phyloP scores from a whole-genome alignment of 2,888 invertebrate genomes.

The Artemia sp. region DNA sequence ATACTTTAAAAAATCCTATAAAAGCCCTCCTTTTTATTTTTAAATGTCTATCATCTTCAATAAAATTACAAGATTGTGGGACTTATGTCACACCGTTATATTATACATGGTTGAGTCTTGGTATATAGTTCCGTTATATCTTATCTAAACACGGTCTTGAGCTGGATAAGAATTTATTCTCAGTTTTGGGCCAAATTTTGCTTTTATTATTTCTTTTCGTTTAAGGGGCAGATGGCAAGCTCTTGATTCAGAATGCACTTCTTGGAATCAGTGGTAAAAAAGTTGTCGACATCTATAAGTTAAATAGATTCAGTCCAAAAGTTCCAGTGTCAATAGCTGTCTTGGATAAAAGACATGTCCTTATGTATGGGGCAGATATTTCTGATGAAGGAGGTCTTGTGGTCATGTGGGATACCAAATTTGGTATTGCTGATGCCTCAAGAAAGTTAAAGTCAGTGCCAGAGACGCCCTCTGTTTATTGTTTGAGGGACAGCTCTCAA shows the following conservation, averaged over 20 bases:
- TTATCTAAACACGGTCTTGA: too few species aligned
- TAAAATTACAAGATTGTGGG: too few species aligned
- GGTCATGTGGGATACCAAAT: conserved; percentile 12
- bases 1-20: too few species aligned
- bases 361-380: conserved; percentile 1
- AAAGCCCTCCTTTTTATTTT: too few species aligned
- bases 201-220: too few species aligned
- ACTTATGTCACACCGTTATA: too few species aligned
- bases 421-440: conserved; percentile 4
- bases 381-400: conserved; percentile 6
- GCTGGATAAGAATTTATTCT: too few species aligned
- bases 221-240: conserved; percentile 8
- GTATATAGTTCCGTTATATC: too few species aligned
- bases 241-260: conserved; percentile 1
- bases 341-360: not conserved
- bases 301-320: conserved; percentile 2
- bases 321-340: not conserved
- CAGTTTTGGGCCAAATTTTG: too few species aligned
- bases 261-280: not conserved
- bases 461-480: not conserved
- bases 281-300: not conserved
- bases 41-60: too few species aligned
- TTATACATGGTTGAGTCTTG: too few species aligned
- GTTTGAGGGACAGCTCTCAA: conserved; percentile 7
- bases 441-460: not conserved